Base-by-base conservation (phyloP, 2,113 vertebrate species). In the Petaurus breviceps region DNA sequence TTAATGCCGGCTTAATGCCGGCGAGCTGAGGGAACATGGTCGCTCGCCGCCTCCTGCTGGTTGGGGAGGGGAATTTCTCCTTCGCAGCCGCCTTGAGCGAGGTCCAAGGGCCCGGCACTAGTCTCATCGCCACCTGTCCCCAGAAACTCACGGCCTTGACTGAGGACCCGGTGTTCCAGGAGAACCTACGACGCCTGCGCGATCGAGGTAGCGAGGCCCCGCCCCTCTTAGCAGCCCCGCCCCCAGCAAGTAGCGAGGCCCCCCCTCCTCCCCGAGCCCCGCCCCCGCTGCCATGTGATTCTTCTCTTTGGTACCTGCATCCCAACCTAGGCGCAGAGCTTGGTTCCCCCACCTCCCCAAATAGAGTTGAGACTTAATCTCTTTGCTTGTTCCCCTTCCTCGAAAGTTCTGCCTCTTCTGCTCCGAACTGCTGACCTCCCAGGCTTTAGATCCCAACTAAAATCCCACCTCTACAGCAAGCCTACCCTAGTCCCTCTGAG, bases 1-100 rank as follows among this genome's bases (percentile, higher is more conserved):
- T 0, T 43, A 31, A 4, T 47, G 14, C 10, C 10, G n/a, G n/a
- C 5, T 11, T 3, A 51, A 25, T 2, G 0, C 12, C 8, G 7
- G 47, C 4, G 0, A 0, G 16, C 0, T 24, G 37, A 37, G 52
- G 31, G 5, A 90, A n/a, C 2, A 99, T 98, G 99, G 97, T 16
- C 8, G 37, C 90, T 49, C 96, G 97, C n/a, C 96, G 98, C 37
- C 94, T 99, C 90, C 98, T 99, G 91, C 98, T 99, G 96, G 99
- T 99, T 43, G 99, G 99, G 54, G 99, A 99, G 94, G 99, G 99
- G 46, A 99, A 99, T 97, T 99, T 99, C 97, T 99, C 99, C 0
- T 99, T 99, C 96, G 99, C 99, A 0, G 99, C 99, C 0, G 97
- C 98, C 3, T 95, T 99, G 24, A 98, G 99, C 94, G 97, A 98